A percentile compares a stretch with the other conserved stretches of the same genome.
Evolutionary conservation across 2,797 vertebrate genomes (phyloP).

Genomic region (Synaphobranchus kaupii): DNA sequence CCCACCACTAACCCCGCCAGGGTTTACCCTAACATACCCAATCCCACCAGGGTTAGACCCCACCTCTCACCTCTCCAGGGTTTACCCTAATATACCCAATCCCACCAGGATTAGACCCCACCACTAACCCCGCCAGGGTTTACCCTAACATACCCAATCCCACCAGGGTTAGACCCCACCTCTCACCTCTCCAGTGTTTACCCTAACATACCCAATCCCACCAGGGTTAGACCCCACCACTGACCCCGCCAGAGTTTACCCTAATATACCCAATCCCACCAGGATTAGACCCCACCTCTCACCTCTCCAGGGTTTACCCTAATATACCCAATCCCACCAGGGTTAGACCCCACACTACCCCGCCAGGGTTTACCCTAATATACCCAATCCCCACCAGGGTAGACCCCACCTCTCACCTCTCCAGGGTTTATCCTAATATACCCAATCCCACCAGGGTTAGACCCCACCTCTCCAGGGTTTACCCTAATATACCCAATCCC

Average conservation of each 20-base stretch:
- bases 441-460: not conserved
- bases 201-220: not conserved
- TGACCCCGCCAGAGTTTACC: conserved; percentile 75
- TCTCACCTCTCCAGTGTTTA: not conserved
- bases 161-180: not conserved
- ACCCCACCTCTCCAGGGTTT: not conserved
- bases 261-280: not conserved
- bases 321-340: not conserved
- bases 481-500: not conserved
- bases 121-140: conserved; percentile 77
- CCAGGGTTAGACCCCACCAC: conserved; percentile 29
- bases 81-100: not conserved
- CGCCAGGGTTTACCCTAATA: conserved; percentile 55
- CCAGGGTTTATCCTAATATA: no score
- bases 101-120: not conserved
- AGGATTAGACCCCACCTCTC: not conserved
- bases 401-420: no score
- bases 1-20: conserved; percentile 76
- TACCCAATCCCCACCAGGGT: not conserved
- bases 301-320: not conserved
- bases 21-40: not conserved
- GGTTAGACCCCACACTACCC: conserved; percentile 64
- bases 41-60: not conserved
- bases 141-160: not conserved
- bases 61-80: not conserved